Conservation (phyloP, 2,888 invertebrate genomes). For the Resseliella maxima region DNA sequence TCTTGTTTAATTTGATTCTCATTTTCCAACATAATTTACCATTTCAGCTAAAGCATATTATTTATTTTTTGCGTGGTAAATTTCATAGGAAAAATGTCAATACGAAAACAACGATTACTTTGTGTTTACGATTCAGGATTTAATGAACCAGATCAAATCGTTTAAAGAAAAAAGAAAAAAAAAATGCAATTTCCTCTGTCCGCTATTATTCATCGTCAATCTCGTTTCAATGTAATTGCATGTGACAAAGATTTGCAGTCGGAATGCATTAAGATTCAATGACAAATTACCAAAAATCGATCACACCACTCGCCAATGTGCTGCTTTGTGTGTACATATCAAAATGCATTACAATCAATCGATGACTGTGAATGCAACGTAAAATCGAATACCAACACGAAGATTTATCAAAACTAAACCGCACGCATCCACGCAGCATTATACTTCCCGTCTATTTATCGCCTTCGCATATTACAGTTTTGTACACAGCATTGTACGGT, state of each 20-base stretch:
- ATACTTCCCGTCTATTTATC: conserved; percentile 33
- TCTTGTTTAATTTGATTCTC: background rate
- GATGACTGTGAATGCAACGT: conserved; percentile 6
- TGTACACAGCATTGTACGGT: too few relatives aligned
- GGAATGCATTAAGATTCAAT: background rate
- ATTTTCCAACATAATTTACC: background rate
- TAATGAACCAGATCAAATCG: conserved; percentile 48
- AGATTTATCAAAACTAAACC: conserved; percentile 7
- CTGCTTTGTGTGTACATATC: too few relatives aligned
- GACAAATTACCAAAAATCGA: conserved; percentile 45
- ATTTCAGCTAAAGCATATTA: background rate
- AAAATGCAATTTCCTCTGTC: background rate
- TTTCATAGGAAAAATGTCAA: conserved; percentile 11
- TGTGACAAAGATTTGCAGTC: conserved; percentile 45
- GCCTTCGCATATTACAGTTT: background rate
- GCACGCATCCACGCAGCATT: background rate
- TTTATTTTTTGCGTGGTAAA: conserved; percentile 25
- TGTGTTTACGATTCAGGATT: background rate
- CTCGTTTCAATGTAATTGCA: conserved; percentile 1
- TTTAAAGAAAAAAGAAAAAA: background rate
- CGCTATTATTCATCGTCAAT: background rate
- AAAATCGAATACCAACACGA: conserved; percentile 26
- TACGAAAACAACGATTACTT: background rate
- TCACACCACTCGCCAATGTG: background rate
- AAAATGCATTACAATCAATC: conserved; percentile 24